phyloP scores from a whole-genome alignment of 2,797 vertebrate species.

The Mionectes olivaceus region DNA sequence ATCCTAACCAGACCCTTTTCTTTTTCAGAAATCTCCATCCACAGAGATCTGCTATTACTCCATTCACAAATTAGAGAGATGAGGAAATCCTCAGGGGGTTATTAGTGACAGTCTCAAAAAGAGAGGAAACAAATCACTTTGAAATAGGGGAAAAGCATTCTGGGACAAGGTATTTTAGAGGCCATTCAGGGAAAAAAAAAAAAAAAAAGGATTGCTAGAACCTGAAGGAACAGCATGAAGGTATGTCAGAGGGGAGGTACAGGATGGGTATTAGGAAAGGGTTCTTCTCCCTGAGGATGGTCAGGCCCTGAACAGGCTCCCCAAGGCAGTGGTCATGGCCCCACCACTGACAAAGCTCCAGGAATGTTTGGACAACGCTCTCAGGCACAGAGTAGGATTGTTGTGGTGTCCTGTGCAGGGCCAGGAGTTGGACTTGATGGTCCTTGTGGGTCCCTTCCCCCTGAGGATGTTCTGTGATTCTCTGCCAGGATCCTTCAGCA shows the following conservation, averaged over 20 bases:
- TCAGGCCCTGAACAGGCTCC: not conserved
- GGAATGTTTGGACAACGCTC: rapidly evolving
- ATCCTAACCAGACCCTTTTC: not conserved
- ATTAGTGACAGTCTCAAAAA: not conserved
- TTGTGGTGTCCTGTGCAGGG: not conserved
- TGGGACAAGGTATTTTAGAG: not conserved
- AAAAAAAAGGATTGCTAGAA: not conserved
- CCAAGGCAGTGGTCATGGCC: not conserved
- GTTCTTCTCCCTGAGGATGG: not conserved
- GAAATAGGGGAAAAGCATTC: not conserved
- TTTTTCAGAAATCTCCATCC: not conserved
- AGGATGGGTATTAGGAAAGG: not conserved
- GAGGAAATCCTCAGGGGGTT: not conserved
- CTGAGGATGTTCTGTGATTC: not conserved
- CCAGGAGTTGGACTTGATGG: rapidly evolving
- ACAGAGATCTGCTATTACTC: not conserved
- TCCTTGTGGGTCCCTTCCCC: not conserved
- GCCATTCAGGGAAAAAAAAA: too few relatives aligned
- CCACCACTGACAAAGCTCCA: not conserved
- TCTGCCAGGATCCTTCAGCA: not conserved
- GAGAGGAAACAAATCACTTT: not conserved
- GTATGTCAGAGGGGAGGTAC: not conserved
- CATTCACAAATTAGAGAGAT: not conserved
- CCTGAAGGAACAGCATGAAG: not conserved
- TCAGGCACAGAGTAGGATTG: not conserved